Conservation (phyloP, 2,888 invertebrate species). For the Pandemis heparana region DNA sequence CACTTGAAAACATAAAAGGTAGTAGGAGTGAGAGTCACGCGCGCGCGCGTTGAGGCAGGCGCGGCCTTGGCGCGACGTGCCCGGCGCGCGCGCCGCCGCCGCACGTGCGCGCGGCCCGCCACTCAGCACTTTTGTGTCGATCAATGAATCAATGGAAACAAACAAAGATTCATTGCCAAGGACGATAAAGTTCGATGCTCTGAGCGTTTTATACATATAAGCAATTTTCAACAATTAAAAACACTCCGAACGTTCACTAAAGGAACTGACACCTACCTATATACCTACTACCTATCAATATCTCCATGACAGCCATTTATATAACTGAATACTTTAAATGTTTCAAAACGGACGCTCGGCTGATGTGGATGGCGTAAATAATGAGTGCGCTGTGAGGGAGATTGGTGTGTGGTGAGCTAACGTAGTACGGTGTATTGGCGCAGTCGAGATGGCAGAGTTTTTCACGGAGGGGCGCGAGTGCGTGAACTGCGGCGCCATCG, state of each 20-base stretch:
- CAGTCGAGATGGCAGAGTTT: constrained; percentile 90
- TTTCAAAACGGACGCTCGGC: constrained; percentile 50
- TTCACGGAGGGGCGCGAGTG: constrained; percentile 98
- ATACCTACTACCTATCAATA: not conserved
- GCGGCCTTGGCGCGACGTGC: constrained; percentile 42
- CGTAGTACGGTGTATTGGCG: constrained; percentile 54
- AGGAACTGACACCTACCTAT: not conserved
- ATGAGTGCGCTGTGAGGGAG: constrained; percentile 23
- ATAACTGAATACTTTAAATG: constrained; percentile 11
- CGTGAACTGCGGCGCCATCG: constrained; percentile 98
- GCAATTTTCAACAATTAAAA: not conserved
- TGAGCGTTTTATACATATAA: not conserved
- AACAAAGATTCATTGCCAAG: constrained; percentile 39
- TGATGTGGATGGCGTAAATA: constrained; percentile 41
- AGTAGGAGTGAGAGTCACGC: constrained; percentile 34
- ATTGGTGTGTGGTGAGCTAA: constrained; percentile 38
- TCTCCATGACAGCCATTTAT: not conserved
- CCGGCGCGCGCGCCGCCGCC: constrained; percentile 3
- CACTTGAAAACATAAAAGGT: constrained; percentile 5
- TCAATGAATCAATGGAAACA: constrained; percentile 34
- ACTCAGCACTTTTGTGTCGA: constrained; percentile 37
- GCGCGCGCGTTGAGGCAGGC: constrained; percentile 39
- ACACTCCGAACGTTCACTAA: not conserved
- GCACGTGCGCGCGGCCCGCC: constrained; percentile 8
- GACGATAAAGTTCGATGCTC: constrained; percentile 31